Base-by-base conservation (phyloP, 2,888 invertebrate genomes). In the Leptodirus hochenwartii region DNA sequence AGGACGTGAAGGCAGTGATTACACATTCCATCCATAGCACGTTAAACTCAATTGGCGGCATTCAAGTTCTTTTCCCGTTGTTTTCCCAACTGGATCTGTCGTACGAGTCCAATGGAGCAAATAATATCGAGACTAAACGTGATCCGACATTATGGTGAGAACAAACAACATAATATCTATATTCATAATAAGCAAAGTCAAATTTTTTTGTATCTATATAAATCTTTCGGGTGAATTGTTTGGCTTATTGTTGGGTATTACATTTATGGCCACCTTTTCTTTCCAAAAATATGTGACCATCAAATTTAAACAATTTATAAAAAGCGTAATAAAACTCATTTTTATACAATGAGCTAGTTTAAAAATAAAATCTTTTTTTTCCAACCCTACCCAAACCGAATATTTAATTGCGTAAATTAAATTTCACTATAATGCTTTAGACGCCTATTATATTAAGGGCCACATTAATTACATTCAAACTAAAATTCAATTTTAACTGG, bases 21-120 rank as follows among this genome's bases (percentile, higher is more conserved):
- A 98, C 98, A 36, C 90, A 95, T 64, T 95, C 95, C 51, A 95
- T 98, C 62, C 93, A 96, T 66, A 90, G 90, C 59, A 95, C 96
- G 17, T 67, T 98, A 46, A 96, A 98, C 61, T 96, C 96, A 31
- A 85, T 99, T 50, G 98, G 98, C 38, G 98, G 98, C 37, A 91
- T 98, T 50, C 91, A 88, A 64, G 91, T 96, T 49, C 65, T 98
- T 41, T 93, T 96, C 61, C 96, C 98, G 38, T 65, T 98, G 46
- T 96, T 98, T 62, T 85, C 91, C 15, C 96, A 98, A 60, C 66
- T 98, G 50, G 96, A 98, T 59, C 68, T 90, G 64, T 81, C 85
- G 43, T 84, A 85, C 56, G 85, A 88, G 55, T 69, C 71, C 43
- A 62, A 61, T 44, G 77, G 77, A 37, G 67, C 71, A 35, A n/a